Evolutionary conservation across 2,888 invertebrate species (phyloP), one percentile per base, ranked within the genome.

Genomic region (Brenthis ino): DNA sequence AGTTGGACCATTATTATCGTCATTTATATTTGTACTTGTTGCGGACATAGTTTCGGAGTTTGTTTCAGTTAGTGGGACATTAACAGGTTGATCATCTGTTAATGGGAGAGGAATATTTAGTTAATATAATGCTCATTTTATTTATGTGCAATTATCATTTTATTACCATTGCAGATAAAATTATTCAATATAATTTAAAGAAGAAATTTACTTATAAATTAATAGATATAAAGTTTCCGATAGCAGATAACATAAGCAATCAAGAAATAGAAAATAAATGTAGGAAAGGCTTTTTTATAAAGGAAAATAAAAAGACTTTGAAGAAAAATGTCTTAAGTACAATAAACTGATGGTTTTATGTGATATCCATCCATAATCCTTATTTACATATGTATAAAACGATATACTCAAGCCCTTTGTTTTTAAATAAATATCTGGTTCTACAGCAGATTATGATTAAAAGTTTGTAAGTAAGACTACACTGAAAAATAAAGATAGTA

Each of bases 21-120:
- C 65, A 77, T 68, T 63, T 67, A 74, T 65, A 51, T 68, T 56
- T 47, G 67, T 56, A 51, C 61, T 71, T 56, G 71, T 68, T 43
- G 68, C 70, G 65, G 81, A 79, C 75, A 80, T 78, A 75, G 77
- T 80, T 79, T 87, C 83, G 80, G 80, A 81, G 85, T 84, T 77
- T 81, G 83, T 87, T 86, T 91, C 91, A 77, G 90, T 91, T 92
- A 93, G 89, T 92, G 86, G 86, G 86, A 87, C 76, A 89, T 85
- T 82, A 88, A 87, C 89, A 88, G 87, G 85, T 84, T 85, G 84
- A 80, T 86, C 91, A 93, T 92, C 93, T 93, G 93, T 93, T 93
- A 91, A 92, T 91, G 77, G 87, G 89, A 91, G 90, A 81, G 81
- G 77, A 87, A 89, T 82, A 83, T 71, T 56, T 68, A 53, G 67